phyloP scores from a whole-genome alignment of 2,113 vertebrate genomes.

The Coptodon rendalli region DNA sequence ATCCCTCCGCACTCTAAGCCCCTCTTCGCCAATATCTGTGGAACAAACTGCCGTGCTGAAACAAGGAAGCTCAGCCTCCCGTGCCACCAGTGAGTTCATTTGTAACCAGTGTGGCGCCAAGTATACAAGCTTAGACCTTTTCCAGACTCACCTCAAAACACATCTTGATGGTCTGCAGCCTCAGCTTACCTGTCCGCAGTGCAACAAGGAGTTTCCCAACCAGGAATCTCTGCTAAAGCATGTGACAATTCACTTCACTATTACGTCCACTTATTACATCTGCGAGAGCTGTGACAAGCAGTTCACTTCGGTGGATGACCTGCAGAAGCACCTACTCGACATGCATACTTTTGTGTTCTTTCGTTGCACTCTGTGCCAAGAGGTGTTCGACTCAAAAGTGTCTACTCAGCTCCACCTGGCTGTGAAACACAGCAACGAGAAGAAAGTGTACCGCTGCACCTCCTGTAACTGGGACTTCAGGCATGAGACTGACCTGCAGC shows the following conservation, averaged over 20 bases:
- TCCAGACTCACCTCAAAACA: slow-evolving; percentile 96
- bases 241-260: slow-evolving; percentile 95
- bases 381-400: slow-evolving; percentile 98
- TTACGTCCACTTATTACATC: slow-evolving; percentile 96
- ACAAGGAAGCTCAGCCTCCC: slow-evolving; percentile 82
- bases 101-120: slow-evolving; percentile 96
- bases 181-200: slow-evolving; percentile 93
- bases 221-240: slow-evolving; percentile 96
- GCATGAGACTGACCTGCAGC: slow-evolving; percentile 90
- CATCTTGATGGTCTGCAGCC: slow-evolving; percentile 91
- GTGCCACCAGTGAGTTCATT: slow-evolving; percentile 87
- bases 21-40: slow-evolving; percentile 87
- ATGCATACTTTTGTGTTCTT: slow-evolving; percentile 99
- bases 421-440: slow-evolving; percentile 97
- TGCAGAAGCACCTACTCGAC: slow-evolving; percentile 96
- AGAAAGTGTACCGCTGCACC: slow-evolving; percentile 94
- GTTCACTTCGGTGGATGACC: slow-evolving; percentile 96
- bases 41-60: slow-evolving; percentile 87
- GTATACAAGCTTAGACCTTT: slow-evolving; percentile 90
- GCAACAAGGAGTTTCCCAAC: slow-evolving; percentile 97
- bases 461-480: slow-evolving; percentile 99
- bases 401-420: slow-evolving; percentile 97
- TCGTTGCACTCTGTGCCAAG: slow-evolving; percentile 96
- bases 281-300: slow-evolving; percentile 99
- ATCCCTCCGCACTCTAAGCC: slow-evolving; percentile 86